Conservation (phyloP, 2,113 vertebrate genomes). For the Anarhynchus alexandrinus region DNA sequence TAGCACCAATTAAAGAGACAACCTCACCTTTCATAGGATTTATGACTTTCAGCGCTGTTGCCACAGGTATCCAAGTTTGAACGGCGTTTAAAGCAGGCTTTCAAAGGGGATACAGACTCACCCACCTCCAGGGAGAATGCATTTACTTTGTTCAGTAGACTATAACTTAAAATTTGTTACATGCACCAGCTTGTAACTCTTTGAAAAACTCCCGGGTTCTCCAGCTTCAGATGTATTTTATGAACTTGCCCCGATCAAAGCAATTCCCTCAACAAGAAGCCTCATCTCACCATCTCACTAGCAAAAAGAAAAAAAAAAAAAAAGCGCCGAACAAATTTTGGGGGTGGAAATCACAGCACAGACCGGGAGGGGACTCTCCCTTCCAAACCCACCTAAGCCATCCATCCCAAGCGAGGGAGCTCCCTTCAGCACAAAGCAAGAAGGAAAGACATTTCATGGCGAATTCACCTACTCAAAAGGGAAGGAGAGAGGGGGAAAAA, state of each 20-base stretch:
- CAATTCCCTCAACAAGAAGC: background rate
- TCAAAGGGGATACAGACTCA: conserved; percentile 40
- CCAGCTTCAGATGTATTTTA: conserved; percentile 23
- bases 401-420: background rate
- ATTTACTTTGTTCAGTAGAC: conserved; percentile 44
- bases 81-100: conserved; percentile 5
- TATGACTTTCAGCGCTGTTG: conserved; percentile 45
- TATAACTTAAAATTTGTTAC: conserved; percentile 36
- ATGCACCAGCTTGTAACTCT: conserved; percentile 55
- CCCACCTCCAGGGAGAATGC: conserved; percentile 47
- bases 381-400: background rate
- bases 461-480: background rate
- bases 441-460: background rate
- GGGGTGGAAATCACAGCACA: background rate
- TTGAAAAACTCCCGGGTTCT: conserved; percentile 24
- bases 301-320: background rate
- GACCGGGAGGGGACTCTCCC: background rate
- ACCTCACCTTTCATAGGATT: conserved; percentile 13
- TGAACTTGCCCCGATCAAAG: conserved; percentile 53
- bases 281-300: background rate
- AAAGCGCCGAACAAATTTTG: background rate
- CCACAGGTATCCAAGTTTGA: conserved; percentile 50
- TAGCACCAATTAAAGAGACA: conserved; percentile 40
- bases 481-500: accelerated
- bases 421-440: background rate